Conservation (phyloP, 2,797 vertebrate genomes). For the Odontamblyopus rebecca region DNA sequence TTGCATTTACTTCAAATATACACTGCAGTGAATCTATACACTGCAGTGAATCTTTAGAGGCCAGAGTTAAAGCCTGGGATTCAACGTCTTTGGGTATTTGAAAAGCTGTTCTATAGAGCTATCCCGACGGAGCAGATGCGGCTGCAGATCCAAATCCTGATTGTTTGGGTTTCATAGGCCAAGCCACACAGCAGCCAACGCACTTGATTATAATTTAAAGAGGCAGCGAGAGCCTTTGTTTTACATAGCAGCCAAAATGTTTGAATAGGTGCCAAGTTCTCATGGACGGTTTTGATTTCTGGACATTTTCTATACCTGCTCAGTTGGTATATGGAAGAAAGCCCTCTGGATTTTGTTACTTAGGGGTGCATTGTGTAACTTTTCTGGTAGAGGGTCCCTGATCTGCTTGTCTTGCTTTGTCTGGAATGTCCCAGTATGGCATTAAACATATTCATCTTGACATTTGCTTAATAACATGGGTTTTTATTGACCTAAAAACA, state of each 20-base stretch:
- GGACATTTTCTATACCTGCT: not conserved
- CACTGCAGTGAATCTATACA: conserved; percentile 7
- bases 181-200: not conserved
- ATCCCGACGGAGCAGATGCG: not conserved
- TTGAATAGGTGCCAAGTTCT: not conserved
- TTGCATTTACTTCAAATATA: not conserved
- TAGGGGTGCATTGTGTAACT: too few species aligned
- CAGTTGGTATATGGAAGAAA: too few species aligned
- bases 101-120: not conserved
- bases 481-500: too few species aligned
- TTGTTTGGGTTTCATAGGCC: not conserved
- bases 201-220: conserved; percentile 3
- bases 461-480: too few species aligned
- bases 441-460: too few species aligned
- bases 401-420: too few species aligned
- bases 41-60: conserved; percentile 5
- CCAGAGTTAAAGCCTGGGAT: not conserved
- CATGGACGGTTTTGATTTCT: conserved; percentile 11
- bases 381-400: too few species aligned
- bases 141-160: not conserved
- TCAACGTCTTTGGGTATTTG: not conserved
- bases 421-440: too few species aligned
- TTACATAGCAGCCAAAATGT: not conserved
- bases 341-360: not conserved
- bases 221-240: not conserved